Percentiles rank a stretch among this genome's conserved stretches.
Conservation (phyloP, 1,140 invertebrate genomes). For the Procambarus virginalis region DNA sequence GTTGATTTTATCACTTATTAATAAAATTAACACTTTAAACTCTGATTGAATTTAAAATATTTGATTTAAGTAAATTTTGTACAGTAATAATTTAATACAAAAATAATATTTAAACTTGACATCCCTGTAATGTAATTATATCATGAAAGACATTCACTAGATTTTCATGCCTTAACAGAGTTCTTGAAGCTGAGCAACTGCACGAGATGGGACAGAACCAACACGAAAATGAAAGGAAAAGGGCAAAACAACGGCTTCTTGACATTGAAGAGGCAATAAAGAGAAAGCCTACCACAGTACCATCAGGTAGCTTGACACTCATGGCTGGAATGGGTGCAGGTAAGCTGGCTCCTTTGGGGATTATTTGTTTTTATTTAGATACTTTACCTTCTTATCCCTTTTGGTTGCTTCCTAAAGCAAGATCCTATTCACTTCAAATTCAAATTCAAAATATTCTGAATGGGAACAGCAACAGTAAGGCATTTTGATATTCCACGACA, state of each 20-base stretch:
- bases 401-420: no score
- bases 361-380: no score
- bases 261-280: constrained; percentile 51
- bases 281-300: background rate
- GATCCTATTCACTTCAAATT: no score
- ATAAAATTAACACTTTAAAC: background rate
- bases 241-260: constrained; percentile 39
- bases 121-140: no score
- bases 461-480: no score
- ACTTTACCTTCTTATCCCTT: no score
- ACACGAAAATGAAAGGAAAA: constrained; percentile 37
- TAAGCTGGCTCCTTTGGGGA: background rate
- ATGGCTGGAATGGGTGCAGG: constrained; percentile 47
- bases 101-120: background rate
- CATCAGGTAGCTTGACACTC: constrained; percentile 36
- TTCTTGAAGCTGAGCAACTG: constrained; percentile 52
- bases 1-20: background rate
- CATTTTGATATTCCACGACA: no score
- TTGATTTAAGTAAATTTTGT: background rate
- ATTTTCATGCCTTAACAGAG: constrained; percentile 21
- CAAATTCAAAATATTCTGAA: no score
- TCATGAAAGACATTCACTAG: background rate
- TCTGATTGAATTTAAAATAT: no score
- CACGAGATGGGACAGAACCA: constrained; percentile 32
- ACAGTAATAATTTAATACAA: background rate